Evolutionary conservation across 2,888 invertebrate species (phyloP), one percentile per base, ranked within the genome.

Genomic region (Callosobruchus maculatus): DNA sequence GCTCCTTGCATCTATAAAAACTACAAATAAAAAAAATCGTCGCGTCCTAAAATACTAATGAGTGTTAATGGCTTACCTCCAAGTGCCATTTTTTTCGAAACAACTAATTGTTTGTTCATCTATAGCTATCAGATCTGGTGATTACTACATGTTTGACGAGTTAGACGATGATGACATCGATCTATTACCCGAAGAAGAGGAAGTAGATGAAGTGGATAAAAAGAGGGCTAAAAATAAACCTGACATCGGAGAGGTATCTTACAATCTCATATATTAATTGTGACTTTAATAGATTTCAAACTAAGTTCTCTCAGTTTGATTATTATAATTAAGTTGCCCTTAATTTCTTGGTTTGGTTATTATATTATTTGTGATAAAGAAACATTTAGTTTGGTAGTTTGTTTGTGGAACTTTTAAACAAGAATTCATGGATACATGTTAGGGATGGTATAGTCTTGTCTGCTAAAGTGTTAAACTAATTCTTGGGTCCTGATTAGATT

Each of bases 101-200:
- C 4, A 13, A 49, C 1, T 49, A 18, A 49, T 13, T 49, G 13
- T 49, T 49, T 49, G 3, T 49, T 49, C 49, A 49, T 13, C 4
- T 49, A 49, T 49, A 99, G 99, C 99, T 72, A 94, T 99, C 75
- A 93, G 98, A 72, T 98, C 98, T 76, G 99, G 99, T 21, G 99
- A 99, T 88, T 99, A 99, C 89, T 99, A 98, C 89, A 97, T 99
- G 97, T 99, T 99, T 89, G 98, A 98, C 84, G 97, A 98, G 80
- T 91, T 95, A 84, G 94, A 94, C 82, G 94, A 94, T 75, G 94
- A 94, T 68, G 91, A 94, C 77, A 84, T 92, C 78, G 93, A 92
- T 78, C 93, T 82, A 88, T 89, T 79, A 18, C 81, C 82, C 5
- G 84, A 84, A 69, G 83, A 83, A 70, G 80, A 80, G 26, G 78